Evolutionary conservation across 2,113 vertebrate genomes (phyloP), one percentile per base, ranked within the genome.

Genomic region (Pheucticus melanocephalus): DNA sequence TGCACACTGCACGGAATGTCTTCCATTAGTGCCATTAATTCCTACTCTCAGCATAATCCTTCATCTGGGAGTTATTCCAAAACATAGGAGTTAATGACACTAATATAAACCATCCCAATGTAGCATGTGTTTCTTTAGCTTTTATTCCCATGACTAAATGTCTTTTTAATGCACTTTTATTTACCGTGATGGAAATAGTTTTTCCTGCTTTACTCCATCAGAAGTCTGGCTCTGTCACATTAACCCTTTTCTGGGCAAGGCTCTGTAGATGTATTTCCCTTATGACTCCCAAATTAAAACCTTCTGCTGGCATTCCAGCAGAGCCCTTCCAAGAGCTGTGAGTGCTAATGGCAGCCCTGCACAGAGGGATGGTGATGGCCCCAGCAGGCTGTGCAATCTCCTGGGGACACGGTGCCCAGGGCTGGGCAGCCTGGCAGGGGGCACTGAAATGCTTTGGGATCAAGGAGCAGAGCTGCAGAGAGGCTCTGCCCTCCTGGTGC

Each of bases 61-160:
- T 97, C 97, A 98, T 96, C 95, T 98, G 95, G 97, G 94, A 98
- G 94, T 97, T 98, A 97, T 97, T 98, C 90, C 96, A 98, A 98
- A 98, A 98, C 96, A 97, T 16, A 97, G 91, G 87, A 96, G 92
- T 95, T 97, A 98, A 96, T 96, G 95, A 97, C 96, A 98, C 96
- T 97, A 97, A 97, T 94, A 96, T 95, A 98, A 98, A 93, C 96
- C 96, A 97, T 97, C 97, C 97, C 95, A 88, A 87, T 42, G 82
- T 59, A 97, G 86, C 91, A 95, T 94, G 91, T 97, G 95, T 97
- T 97, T 97, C 95, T 93, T 97, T 94, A 95, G 91, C 93, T 97
- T 97, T 97, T 97, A 97, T 96, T 97, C 96, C 97, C 94, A 96
- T 96, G 95, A 98, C 97, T 97, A 97, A 97, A 97, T 95, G 93